Evolutionary conservation across 2,797 vertebrate species (phyloP).

Genomic region (Labroides dimidiatus): DNA sequence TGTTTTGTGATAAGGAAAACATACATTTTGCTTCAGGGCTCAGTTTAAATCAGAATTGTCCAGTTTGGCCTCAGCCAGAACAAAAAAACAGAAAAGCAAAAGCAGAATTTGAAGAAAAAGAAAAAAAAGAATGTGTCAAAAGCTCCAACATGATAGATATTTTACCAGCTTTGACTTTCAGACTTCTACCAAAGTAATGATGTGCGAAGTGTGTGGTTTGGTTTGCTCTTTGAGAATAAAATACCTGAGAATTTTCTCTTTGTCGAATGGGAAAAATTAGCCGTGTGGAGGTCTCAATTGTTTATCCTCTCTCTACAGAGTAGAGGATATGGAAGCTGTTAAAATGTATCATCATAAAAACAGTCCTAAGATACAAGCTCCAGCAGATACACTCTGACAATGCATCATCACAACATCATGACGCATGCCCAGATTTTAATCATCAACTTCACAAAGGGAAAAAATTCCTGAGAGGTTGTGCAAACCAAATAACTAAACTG

Average conservation of each 20-base stretch:
- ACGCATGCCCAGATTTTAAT: slow-evolving; percentile 50
- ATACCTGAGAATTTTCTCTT: slow-evolving; percentile 13
- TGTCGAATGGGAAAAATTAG: slow-evolving; percentile 25
- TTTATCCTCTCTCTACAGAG: slow-evolving; percentile 18
- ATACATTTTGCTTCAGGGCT: slow-evolving; percentile 31
- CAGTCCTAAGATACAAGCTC: slow-evolving; percentile 27
- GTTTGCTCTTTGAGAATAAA: slow-evolving; percentile 54
- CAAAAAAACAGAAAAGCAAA: too few relatives aligned
- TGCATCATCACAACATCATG: slow-evolving; percentile 34
- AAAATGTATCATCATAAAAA: slow-evolving; percentile 42
- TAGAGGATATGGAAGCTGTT: slow-evolving; percentile 29
- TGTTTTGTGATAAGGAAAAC: slow-evolving; percentile 48
- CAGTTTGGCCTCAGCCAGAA: slow-evolving; percentile 1
- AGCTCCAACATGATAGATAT: slow-evolving; percentile 25
- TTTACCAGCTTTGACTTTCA: slow-evolving; percentile 38
- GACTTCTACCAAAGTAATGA: slow-evolving; percentile 45
- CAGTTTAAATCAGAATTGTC: slow-evolving; percentile 3
- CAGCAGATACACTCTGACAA: slow-evolving; percentile 23
- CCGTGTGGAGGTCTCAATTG: slow-evolving; percentile 22
- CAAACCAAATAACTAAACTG: slow-evolving; percentile 55
- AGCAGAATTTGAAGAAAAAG: slow-evolving; percentile 12
- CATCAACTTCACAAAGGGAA: slow-evolving; percentile 36
- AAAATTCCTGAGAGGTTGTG: slow-evolving; percentile 51
- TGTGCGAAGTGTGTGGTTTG: slow-evolving; percentile 45
- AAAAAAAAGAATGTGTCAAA: slow-evolving; percentile 23